A percentile compares a stretch with the other conserved stretches of the same genome.
These are phyloP conservation scores for Anagyrus pseudococci DNA, from an alignment of 2,888 invertebrate genomes.

Conservation along the genomic window DNA sequence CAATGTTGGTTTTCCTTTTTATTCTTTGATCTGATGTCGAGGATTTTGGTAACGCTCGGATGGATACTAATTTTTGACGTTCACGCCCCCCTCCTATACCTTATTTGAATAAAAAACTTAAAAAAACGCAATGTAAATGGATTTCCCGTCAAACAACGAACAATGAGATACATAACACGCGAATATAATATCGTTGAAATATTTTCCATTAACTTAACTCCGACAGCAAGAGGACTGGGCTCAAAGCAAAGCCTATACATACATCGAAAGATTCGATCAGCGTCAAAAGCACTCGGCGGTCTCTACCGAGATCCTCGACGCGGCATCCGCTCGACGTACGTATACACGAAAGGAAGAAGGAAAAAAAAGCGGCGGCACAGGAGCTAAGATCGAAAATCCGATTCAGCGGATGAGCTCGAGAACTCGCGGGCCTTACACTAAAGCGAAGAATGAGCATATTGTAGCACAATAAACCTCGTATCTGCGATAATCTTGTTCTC, in stretches of 20 bases:
- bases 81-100: too few species aligned
- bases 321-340: not conserved
- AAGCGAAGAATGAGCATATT: constrained; percentile 42
- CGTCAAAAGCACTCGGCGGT: constrained; percentile 13
- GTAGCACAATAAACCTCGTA: not conserved
- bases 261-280: constrained; percentile 4
- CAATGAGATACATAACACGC: too few species aligned
- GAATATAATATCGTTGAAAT: too few species aligned
- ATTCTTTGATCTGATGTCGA: too few species aligned
- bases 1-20: too few species aligned
- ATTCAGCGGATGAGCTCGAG: constrained; percentile 54
- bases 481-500: constrained; percentile 53
- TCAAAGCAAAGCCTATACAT: not conserved
- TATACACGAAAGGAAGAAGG: not conserved
- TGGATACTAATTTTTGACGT: too few species aligned
- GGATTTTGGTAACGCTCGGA: too few species aligned
- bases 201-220: not conserved
- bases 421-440: constrained; percentile 19
- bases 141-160: too few species aligned
- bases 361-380: not conserved
- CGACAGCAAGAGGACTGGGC: not conserved
- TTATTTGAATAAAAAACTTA: too few species aligned
- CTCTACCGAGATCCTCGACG: not conserved
- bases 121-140: too few species aligned
- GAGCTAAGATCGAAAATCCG: constrained; percentile 49